Evolutionary conservation across 2,113 vertebrate genomes (phyloP).

Genomic region (Pterophyllum scalare): DNA sequence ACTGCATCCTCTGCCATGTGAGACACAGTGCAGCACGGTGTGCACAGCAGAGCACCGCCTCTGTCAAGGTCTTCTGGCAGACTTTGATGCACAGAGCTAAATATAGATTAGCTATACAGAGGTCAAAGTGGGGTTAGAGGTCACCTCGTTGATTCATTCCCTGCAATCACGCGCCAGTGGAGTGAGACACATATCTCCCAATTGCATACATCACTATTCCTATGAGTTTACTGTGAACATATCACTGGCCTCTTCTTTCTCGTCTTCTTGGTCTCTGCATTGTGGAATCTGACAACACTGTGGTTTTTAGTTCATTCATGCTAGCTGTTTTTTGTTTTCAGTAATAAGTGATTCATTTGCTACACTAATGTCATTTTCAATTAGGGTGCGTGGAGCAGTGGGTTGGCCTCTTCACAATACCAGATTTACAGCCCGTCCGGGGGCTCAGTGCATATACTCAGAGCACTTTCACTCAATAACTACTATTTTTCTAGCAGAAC

Average conservation of each 20-base stretch:
- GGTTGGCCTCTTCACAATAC: too few relatives aligned
- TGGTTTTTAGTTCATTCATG: neutral
- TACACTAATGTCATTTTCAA: neutral
- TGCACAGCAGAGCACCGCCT: constrained; percentile 42
- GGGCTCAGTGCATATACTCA: neutral
- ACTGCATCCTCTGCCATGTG: constrained; percentile 44
- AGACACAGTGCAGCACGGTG: constrained; percentile 59
- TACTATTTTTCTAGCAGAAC: too few relatives aligned
- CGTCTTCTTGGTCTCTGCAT: neutral
- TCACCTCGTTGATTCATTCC: constrained; percentile 42
- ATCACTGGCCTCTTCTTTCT: neutral
- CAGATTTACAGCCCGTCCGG: neutral
- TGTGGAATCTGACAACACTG: neutral
- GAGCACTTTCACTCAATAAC: neutral
- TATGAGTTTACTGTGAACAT: neutral
- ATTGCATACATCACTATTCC: neutral
- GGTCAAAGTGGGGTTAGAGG: constrained; percentile 54
- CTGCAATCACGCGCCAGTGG: constrained; percentile 12
- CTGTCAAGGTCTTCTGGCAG: constrained; percentile 50
- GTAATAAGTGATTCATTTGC: neutral
- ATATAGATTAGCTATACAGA: constrained; percentile 49
- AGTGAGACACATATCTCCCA: neutral
- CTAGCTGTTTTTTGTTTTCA: neutral
- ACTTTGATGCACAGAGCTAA: constrained; percentile 13
- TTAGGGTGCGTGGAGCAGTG: neutral